Conservation (phyloP, 1,140 invertebrate genomes). For the Brachionus calyciflorus region DNA sequence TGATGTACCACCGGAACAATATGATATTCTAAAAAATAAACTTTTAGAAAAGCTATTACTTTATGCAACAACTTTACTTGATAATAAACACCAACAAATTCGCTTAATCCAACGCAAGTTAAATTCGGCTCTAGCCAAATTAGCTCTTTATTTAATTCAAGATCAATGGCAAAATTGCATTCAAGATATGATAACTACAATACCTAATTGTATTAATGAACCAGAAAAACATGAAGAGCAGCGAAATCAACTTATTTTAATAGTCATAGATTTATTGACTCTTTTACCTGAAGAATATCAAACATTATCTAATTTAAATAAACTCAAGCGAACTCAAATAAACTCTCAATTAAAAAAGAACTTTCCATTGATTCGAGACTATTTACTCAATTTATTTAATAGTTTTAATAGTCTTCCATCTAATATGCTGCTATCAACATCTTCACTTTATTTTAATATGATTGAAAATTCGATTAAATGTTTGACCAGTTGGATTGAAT, state of each 20-base stretch:
- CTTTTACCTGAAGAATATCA: conserved; percentile 36
- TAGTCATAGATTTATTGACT: conserved; percentile 32
- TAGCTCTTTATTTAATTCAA: conserved; percentile 34
- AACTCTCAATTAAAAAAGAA: conserved; percentile 41
- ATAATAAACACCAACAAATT: conserved; percentile 30
- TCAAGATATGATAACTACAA: conserved; percentile 21
- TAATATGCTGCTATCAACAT: not conserved
- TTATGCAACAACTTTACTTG: conserved; percentile 23
- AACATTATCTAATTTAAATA: conserved; percentile 17
- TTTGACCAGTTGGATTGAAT: conserved; percentile 41
- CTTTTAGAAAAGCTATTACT: conserved; percentile 30
- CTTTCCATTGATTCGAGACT: not conserved
- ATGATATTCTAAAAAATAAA: conserved; percentile 38
- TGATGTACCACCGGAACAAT: conserved; percentile 38
- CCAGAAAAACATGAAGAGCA: conserved; percentile 34
- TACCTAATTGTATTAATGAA: conserved; percentile 37
- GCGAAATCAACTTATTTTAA: conserved; percentile 30
- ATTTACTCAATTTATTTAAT: conserved; percentile 40
- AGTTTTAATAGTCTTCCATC: conserved; percentile 8
- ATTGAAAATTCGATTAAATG: conserved; percentile 41
- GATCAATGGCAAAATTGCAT: conserved; percentile 46
- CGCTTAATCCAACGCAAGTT: conserved; percentile 19
- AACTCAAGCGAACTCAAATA: conserved; percentile 41
- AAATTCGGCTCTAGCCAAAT: conserved; percentile 33
- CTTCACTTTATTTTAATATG: conserved; percentile 39